Conservation (phyloP, 2,113 vertebrate species). For the Myrmecophaga tridactyla region DNA sequence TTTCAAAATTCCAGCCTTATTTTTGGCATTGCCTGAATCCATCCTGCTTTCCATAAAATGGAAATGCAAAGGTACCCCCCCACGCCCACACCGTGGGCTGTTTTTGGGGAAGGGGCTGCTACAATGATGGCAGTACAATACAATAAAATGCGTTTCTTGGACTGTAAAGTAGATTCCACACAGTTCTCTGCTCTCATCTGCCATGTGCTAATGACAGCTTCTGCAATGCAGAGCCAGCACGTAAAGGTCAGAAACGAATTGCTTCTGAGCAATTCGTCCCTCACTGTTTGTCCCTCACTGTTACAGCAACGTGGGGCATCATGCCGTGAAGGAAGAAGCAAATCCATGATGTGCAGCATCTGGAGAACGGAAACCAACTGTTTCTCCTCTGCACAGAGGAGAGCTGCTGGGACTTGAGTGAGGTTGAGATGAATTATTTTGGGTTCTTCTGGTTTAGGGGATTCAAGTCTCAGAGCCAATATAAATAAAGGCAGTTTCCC, state of each 20-base stretch:
- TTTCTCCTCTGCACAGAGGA: background rate
- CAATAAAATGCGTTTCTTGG: background rate
- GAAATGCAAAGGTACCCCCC: background rate
- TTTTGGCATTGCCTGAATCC: background rate
- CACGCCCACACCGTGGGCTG: too few species aligned
- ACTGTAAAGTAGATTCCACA: background rate
- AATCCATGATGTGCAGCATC: background rate
- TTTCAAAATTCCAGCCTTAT: background rate
- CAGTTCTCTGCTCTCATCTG: background rate
- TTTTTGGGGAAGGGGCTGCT: background rate
- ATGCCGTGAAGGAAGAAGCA: background rate
- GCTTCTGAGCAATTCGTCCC: background rate
- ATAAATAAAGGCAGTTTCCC: background rate
- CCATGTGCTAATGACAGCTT: rapidly evolving
- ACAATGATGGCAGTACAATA: background rate
- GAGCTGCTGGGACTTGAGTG: background rate
- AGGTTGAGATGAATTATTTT: background rate
- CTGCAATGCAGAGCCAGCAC: background rate
- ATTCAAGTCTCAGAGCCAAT: background rate
- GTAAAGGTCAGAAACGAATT: background rate
- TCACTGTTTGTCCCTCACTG: slow-evolving; percentile 4
- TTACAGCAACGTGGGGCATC: slow-evolving; percentile 19
- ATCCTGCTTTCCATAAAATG: background rate
- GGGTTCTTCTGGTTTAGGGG: background rate
- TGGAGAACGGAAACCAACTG: background rate